These are phyloP conservation scores for Enteromius trimaculatus DNA, from an alignment of 2,797 vertebrate species.

Conservation along the genomic window DNA sequence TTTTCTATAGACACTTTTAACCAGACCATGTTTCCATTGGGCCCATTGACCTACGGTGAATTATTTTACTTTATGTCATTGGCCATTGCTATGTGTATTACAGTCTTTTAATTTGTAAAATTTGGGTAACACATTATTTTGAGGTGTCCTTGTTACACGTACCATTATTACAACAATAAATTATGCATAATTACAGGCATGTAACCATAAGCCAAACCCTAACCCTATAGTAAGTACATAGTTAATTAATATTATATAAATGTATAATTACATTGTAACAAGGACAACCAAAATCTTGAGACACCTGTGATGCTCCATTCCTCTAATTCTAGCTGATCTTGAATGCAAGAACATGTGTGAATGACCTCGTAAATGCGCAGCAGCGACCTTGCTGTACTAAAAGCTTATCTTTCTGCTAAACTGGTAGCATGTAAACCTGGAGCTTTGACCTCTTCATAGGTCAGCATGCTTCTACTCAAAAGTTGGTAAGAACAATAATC, in stretches of 20 bases:
- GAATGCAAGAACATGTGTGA: background rate
- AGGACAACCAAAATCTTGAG: background rate
- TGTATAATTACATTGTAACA: background rate
- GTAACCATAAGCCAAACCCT: background rate
- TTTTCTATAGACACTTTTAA: background rate
- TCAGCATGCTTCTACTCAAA: conserved; percentile 34
- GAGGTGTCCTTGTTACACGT: background rate
- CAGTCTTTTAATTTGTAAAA: background rate
- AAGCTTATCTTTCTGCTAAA: conserved; percentile 38
- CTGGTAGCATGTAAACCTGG: conserved; percentile 27
- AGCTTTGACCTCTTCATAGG: conserved; percentile 19
- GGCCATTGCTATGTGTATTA: background rate
- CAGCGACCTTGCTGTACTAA: conserved; percentile 52
- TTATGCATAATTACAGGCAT: background rate
- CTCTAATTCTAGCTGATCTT: background rate
- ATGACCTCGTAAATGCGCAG: conserved; percentile 6
- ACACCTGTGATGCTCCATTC: background rate
- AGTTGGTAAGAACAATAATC: background rate
- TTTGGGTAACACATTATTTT: background rate
- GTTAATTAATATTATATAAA: background rate
- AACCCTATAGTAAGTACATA: background rate
- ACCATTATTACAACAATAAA: background rate
- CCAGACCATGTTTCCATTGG: background rate
- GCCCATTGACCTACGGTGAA: background rate
- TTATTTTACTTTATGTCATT: background rate